Percentiles rank a stretch among this genome's conserved stretches.
Conservation (phyloP, 2,113 vertebrate genomes). For the Dasyurus viverrinus region DNA sequence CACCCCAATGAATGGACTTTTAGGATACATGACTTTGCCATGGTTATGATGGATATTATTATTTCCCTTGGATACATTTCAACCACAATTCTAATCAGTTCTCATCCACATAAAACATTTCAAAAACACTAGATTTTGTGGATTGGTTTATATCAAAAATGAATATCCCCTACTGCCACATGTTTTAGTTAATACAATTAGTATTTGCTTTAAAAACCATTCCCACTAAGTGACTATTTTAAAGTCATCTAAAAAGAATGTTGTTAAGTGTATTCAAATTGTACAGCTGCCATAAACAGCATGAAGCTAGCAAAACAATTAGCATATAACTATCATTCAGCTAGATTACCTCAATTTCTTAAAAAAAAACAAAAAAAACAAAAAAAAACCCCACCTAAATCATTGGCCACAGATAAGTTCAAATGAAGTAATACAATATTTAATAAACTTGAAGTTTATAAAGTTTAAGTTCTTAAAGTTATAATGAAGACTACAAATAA, state of each 20-base stretch:
- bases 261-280: neutral
- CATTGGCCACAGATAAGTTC: neutral
- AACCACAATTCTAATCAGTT: neutral
- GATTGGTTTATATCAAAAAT: neutral
- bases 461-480: neutral
- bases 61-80: neutral
- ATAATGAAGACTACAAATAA: neutral
- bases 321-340: neutral
- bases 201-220: slow-evolving; percentile 14
- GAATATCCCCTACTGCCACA: fast-evolving
- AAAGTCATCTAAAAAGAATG: neutral
- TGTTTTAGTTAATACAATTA: neutral
- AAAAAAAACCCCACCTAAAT: neutral
- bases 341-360: neutral
- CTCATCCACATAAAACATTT: neutral
- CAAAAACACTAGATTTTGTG: neutral
- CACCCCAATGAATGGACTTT: neutral
- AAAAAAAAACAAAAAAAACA: neutral
- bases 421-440: neutral
- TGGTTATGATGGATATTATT: neutral
- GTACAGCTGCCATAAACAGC: neutral
- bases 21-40: neutral
- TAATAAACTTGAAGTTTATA: neutral
- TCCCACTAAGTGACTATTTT: slow-evolving; percentile 2
- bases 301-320: neutral